Conservation (phyloP, 2,113 vertebrate genomes). For the Clarias magur region DNA sequence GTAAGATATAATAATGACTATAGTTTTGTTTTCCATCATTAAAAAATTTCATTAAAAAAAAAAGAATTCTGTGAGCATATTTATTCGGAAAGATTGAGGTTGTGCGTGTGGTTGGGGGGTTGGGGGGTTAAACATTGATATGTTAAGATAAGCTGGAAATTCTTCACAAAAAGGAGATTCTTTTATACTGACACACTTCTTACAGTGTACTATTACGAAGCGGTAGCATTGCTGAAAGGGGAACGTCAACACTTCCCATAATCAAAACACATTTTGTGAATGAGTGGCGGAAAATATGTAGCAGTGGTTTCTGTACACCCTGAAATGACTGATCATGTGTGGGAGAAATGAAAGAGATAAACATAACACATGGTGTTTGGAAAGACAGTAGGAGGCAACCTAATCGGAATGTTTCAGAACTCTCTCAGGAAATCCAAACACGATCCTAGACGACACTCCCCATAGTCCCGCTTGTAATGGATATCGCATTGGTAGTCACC, state of each 20-base stretch:
- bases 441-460: slow-evolving; percentile 58
- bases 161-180: not conserved
- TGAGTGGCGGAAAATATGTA: not conserved
- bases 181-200: not conserved
- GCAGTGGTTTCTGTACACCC: not conserved
- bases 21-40: slow-evolving; percentile 74
- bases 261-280: slow-evolving; percentile 22
- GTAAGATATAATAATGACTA: slow-evolving; percentile 74
- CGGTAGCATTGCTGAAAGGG: not conserved
- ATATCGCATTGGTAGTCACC: slow-evolving; percentile 42
- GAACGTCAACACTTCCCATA: not conserved
- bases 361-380: slow-evolving; percentile 24
- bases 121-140: not conserved
- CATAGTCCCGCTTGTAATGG: slow-evolving; percentile 58
- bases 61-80: not conserved
- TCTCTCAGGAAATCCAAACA: slow-evolving; percentile 54
- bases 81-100: not conserved
- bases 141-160: not conserved
- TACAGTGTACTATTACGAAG: not conserved
- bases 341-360: slow-evolving; percentile 29
- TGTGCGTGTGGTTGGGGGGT: not conserved
- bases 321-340: slow-evolving; percentile 6
- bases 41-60: slow-evolving; percentile 67
- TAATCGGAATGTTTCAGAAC: slow-evolving; percentile 42
- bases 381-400: not conserved